Base-by-base conservation (phyloP, 2,113 vertebrate genomes). In the Chelonoidis abingdonii region DNA sequence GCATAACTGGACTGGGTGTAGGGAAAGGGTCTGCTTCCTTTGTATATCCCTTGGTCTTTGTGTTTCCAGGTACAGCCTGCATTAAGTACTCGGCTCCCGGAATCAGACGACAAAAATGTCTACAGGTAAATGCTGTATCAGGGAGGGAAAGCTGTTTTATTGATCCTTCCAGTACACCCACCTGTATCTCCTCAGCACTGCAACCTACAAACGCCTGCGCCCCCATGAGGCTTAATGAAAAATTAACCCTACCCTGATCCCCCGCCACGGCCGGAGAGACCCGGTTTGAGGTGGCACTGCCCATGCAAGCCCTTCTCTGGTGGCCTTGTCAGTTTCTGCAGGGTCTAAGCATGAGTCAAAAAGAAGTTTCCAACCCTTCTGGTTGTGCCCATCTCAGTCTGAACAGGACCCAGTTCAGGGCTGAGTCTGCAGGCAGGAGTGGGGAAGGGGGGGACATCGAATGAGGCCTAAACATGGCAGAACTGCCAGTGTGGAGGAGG, bases 111-210 rank as follows among this genome's bases (percentile, higher is more conserved):
- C 47, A 69, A 65, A 13, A 81, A 54, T 4, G 47, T 79, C 72
- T 97, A 97, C 97, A 98, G 98, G 98, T 98, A 98, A 95, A 78
- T 4, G 5, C 0, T 9, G 49, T 16, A 19, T 0, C 0, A 16
- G 31, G 31, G 82, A 79, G 38, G 38, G 50, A 93, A 75, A 93
- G n/a, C 27, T 27, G 2, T 0, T 2, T 1, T 72, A 38, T 22
- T 22, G 65, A 72, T 10, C 16, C 38, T 65, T 44, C 25, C 27
- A 35, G 3, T 5, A 27, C 41, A 38, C 29, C 1, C 1, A 49
- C 54, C 25, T 8, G 2, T 44, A 0, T 1, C 27, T 44, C 6
- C 35, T 78, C 27, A 7, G 1, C 25, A 0, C 0, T 0, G 0
- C 56, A 35, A 72, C 53, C 29, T 1, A 0, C 22, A 10, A 14